A percentile compares a stretch with the other conserved stretches of the same genome.
Evolutionary conservation across 1,140 invertebrate genomes (phyloP).

Genomic region (Chrysomallon squamiferum): DNA sequence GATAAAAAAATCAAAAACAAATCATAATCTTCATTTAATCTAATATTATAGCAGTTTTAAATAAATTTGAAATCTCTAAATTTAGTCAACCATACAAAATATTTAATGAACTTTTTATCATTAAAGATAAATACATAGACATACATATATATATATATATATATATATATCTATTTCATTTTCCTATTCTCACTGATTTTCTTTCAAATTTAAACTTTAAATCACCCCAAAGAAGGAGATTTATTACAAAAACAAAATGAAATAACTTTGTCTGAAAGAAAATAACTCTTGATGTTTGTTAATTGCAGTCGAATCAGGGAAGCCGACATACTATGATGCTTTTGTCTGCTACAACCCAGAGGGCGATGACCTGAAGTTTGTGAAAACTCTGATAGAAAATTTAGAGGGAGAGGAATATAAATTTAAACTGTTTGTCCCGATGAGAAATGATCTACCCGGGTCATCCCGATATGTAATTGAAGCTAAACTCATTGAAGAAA

Average conservation of each 20-base stretch:
- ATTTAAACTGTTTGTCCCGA: conserved; percentile 58
- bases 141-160: background rate
- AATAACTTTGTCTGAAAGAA: no score
- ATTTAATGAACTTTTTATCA: no score
- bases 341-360: conserved; percentile 61
- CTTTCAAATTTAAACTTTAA: background rate
- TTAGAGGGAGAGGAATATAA: conserved; percentile 47
- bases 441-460: conserved; percentile 58
- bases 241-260: no score
- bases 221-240: no score
- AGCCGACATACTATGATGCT: conserved; percentile 55
- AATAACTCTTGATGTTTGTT: no score
- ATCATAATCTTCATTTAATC: no score
- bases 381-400: conserved; percentile 48
- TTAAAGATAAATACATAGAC: background rate
- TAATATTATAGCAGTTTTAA: no score
- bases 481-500: conserved; percentile 58
- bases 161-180: background rate
- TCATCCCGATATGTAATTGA: conserved; percentile 47
- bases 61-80: no score
- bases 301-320: conserved; percentile 25
- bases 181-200: background rate
- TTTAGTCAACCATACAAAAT: no score
- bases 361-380: conserved; percentile 54
- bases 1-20: no score